These are phyloP conservation scores for Heterodera schachtii DNA, from an alignment of 1,140 invertebrate genomes.

Conservation along the genomic window DNA sequence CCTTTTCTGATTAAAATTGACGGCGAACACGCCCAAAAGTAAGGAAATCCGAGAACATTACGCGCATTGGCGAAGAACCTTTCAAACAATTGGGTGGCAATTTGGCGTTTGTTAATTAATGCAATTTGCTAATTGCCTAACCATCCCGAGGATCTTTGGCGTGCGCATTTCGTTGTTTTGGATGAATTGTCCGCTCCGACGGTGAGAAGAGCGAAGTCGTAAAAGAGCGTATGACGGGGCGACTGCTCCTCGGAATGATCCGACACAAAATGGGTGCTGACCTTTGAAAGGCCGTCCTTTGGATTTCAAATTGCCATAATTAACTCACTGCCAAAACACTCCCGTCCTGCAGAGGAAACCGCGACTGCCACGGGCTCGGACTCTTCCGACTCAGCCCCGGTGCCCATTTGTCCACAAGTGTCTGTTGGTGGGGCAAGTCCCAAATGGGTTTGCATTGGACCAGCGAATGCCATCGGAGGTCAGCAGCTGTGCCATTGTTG, in stretches of 20 bases:
- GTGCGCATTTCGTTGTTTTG: background rate
- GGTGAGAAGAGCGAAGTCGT: slow-evolving; percentile 34
- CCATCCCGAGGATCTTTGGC: slow-evolving; percentile 19
- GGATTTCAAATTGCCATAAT: background rate
- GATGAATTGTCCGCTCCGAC: background rate
- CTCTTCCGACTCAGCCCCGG: slow-evolving; percentile 4
- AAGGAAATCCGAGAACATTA: slow-evolving; percentile 37
- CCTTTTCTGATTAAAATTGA: slow-evolving; percentile 35
- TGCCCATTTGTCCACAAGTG: slow-evolving; percentile 9
- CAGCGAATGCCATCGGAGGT: background rate
- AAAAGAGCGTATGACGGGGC: slow-evolving; percentile 21
- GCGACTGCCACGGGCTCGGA: slow-evolving; percentile 14
- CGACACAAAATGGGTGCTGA: slow-evolving; percentile 27
- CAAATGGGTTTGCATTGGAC: slow-evolving; percentile 29
- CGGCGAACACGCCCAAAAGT: slow-evolving; percentile 42
- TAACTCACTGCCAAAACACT: slow-evolving; percentile 18
- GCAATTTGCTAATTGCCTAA: background rate
- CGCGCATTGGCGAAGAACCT: slow-evolving; percentile 30
- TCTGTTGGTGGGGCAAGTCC: slow-evolving; percentile 20
- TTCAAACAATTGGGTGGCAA: background rate
- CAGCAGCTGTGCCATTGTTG: background rate
- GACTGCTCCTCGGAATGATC: slow-evolving; percentile 23
- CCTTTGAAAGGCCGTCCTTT: background rate
- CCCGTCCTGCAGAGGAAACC: slow-evolving; percentile 17
- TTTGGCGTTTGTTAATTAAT: background rate